Conservation (phyloP, 2,888 invertebrate genomes). For the Dinocampus coccinellae region DNA sequence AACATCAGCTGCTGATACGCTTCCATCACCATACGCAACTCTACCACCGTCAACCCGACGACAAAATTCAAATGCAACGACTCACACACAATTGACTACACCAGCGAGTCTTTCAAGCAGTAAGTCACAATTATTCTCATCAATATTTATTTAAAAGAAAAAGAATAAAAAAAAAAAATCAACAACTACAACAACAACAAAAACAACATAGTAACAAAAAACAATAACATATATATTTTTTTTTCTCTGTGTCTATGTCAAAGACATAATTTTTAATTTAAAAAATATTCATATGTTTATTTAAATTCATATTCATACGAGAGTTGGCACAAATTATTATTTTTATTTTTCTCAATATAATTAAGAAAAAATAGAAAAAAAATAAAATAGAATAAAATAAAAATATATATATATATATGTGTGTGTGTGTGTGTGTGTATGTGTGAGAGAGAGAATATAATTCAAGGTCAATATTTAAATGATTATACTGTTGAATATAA, state of each 20-base stretch:
- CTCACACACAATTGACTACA: conserved; percentile 73
- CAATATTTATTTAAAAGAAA: not conserved
- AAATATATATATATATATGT: too few relatives aligned
- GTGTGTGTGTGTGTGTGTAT: too few relatives aligned
- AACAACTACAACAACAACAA: too few relatives aligned
- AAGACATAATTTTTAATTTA: not conserved
- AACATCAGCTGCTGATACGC: conserved; percentile 45
- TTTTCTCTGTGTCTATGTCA: not conserved
- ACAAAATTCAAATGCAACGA: conserved; percentile 43
- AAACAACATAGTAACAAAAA: too few relatives aligned
- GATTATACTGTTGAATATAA: not conserved
- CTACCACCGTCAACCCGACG: conserved; percentile 44
- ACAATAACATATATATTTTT: too few relatives aligned
- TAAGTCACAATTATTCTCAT: conserved; percentile 70
- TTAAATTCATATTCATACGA: not conserved
- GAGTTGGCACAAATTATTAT: not conserved
- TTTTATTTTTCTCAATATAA: not conserved
- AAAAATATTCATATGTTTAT: not conserved
- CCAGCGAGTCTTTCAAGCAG: conserved; percentile 80
- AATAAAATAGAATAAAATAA: too few relatives aligned
- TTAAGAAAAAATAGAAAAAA: not conserved
- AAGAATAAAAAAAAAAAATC: not conserved
- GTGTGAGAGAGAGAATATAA: not conserved
- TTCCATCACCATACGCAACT: conserved; percentile 50
- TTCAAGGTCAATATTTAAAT: not conserved